Base-by-base conservation (phyloP, 2,797 vertebrate genomes). In the Parauchenoglanis ngamensis region DNA sequence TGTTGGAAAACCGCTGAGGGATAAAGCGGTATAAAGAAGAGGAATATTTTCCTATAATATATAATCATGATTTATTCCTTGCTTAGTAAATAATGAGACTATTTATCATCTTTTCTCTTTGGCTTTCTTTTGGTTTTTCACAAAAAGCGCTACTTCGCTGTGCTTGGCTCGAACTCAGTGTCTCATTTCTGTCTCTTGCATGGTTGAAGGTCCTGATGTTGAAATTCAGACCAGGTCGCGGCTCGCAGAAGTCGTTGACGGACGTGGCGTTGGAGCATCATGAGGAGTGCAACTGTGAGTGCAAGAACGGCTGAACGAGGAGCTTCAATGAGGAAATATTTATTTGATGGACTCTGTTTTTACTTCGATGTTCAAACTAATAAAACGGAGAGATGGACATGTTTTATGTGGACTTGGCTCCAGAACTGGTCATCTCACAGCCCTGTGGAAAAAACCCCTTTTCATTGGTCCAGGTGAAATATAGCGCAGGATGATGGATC, bases 231-330 rank as follows among this genome's bases (percentile, higher is more conserved):
- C 94, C 90, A 3, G 98, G 97, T 4, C 94, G 95, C 59, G 97
- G 96, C 49, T 90, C 98, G 90, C 98, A 98, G 92, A 99, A 99
- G 94, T 96, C 97, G 10, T 93, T 99, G 94, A 97, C 97, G 0
- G 98, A 99, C 23, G 97, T 99, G 89, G 92, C 95, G 85, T 92
- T 99, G 95, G 98, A 99, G 90, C 98, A 99, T 93, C 98, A 99
- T 0, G 98, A 99, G 90, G 98, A 98, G 92, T 99, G 98, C 89
- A 94, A 95, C 95, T 99, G 98, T 91, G 95, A 97, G 89, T 99
- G 98, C 92, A 96, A 96, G 94, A 97, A 97, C 85, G 96, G 96
- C 95, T 92, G 92, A 2, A 96, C 96, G 85, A 67, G 89, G 28
- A 90, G 52, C 88, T 82, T 87, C 87, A 85, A 28, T 44, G 35